Base-by-base conservation (phyloP, 2,888 invertebrate genomes). In the Sturmia bella region DNA sequence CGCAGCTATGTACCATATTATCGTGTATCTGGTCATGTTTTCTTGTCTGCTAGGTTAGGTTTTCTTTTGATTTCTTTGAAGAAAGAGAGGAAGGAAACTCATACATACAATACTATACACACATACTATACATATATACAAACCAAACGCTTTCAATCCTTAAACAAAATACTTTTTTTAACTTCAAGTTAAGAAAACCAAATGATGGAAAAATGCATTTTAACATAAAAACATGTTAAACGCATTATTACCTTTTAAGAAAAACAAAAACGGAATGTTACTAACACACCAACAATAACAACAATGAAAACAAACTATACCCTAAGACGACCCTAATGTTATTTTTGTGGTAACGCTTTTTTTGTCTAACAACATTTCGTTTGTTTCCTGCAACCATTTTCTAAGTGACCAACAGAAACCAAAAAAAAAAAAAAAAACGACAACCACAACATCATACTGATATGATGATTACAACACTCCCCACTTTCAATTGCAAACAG, bases 21-120 rank as follows among this genome's bases (percentile, higher is more conserved):
- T 82, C 82, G 78, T 82, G 82, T 82, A 78, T 78, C 82, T 82
- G 68, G 78, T 82, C 82, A 82, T 82, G 82, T 82, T 82, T 78
- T 78, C 82, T 82, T 82, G 82, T 82, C 78, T 45, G 70, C 70
- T 75, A 82, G 82, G 78, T 82, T 82, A 75, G 82, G 75, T 78
- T 78, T 75, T 64, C 52, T 69, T 63, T 80, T 50, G 37, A 48
- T 48, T n/a, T 7, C 37, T 43, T 19, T 59, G 24, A 52, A 13
- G 50, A 56, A 63, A 75, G 52, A 63, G n/a, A 57, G 39, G 48
- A 21, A 64, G 56, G n/a, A 64, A 61, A 61, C 52, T 17, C 39
- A 17, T 21, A n/a, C 17, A 39, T 7, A 61, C n/a, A 24, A 27
- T n/a, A n/a, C n/a, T 6, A 70, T 15, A 17, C 24, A 39, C 15